Conservation (phyloP, 2,888 invertebrate species). For the Argyresthia goedartella region DNA sequence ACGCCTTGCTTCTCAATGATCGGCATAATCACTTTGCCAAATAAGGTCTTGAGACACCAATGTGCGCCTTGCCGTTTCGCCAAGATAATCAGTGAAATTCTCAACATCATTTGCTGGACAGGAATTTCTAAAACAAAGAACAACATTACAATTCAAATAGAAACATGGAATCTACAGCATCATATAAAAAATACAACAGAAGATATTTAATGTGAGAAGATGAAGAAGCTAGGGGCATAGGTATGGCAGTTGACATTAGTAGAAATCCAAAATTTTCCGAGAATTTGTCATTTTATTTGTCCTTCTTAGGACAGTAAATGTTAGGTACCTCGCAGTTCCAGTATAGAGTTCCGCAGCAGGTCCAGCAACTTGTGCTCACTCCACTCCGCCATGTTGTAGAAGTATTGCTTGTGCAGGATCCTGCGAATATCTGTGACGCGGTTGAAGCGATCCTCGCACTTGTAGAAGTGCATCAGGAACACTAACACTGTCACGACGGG, state of each 20-base stretch:
- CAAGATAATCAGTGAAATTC: slow-evolving; percentile 42
- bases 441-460: slow-evolving; percentile 43
- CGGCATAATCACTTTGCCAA: slow-evolving; percentile 42
- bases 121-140: slow-evolving; percentile 29
- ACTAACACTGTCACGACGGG: slow-evolving; percentile 50
- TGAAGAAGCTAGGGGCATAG: too few relatives aligned
- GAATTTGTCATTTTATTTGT: neutral
- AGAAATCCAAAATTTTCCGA: neutral
- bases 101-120: slow-evolving; percentile 39
- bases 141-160: neutral
- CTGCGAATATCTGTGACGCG: slow-evolving; percentile 34
- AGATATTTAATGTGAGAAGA: neutral
- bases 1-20: slow-evolving; percentile 33
- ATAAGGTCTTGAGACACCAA: slow-evolving; percentile 55
- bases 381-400: slow-evolving; percentile 45
- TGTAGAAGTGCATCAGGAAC: slow-evolving; percentile 54
- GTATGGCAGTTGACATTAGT: too few relatives aligned
- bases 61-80: slow-evolving; percentile 49
- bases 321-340: slow-evolving; percentile 37
- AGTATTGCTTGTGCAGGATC: slow-evolving; percentile 39
- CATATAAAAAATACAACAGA: neutral
- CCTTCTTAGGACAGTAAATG: neutral
- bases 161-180: neutral
- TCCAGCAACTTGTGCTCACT: slow-evolving; percentile 50
- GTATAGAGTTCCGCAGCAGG: slow-evolving; percentile 35